phyloP scores from a whole-genome alignment of 1,140 invertebrate genomes.

The Batillaria attramentaria region DNA sequence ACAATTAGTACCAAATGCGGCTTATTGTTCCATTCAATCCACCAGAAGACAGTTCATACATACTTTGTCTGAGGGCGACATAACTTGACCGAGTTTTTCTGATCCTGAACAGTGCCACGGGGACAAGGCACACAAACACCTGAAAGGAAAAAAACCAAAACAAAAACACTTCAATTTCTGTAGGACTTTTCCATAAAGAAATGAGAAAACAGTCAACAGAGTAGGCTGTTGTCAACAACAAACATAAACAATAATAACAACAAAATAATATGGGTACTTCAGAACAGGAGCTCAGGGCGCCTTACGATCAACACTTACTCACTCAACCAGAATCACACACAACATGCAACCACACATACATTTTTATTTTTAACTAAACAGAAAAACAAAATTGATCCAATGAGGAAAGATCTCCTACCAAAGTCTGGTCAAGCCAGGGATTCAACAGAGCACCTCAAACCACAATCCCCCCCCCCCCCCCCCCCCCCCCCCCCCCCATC shows the following conservation, averaged over 20 bases:
- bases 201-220: background rate
- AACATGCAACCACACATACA: too few species aligned
- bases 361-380: too few species aligned
- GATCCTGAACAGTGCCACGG: slow-evolving; percentile 1
- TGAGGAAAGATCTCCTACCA: too few species aligned
- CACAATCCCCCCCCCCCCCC: too few species aligned
- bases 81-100: background rate
- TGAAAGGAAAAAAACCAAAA: background rate
- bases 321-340: too few species aligned
- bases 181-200: background rate
- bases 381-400: too few species aligned
- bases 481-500: too few species aligned
- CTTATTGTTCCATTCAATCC: too few species aligned
- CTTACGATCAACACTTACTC: too few species aligned
- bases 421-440: too few species aligned
- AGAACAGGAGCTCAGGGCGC: background rate
- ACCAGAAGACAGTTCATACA: background rate
- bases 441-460: too few species aligned
- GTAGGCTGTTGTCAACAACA: background rate
- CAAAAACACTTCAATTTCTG: background rate
- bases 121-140: slow-evolving; percentile 14
- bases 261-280: background rate
- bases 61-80: slow-evolving; percentile 28
- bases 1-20: background rate
- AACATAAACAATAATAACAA: background rate